phyloP scores from a whole-genome alignment of 2,888 invertebrate genomes.

The Ectropis crepuscularia region DNA sequence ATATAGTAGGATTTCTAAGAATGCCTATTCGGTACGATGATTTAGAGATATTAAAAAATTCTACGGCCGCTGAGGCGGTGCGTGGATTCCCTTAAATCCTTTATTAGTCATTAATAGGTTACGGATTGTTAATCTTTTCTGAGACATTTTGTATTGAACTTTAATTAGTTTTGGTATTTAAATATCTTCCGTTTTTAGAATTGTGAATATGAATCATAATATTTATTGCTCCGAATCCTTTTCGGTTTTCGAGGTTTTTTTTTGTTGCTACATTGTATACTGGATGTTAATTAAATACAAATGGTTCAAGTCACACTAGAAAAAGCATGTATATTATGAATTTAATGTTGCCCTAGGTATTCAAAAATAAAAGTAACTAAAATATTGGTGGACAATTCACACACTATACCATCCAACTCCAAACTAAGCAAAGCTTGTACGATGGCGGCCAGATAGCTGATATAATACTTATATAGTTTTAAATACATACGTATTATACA shows the following conservation, averaged over 20 bases:
- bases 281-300: too few species aligned
- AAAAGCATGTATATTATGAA: too few species aligned
- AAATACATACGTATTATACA: too few species aligned
- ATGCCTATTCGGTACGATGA: slow-evolving; percentile 62
- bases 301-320: too few species aligned
- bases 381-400: too few species aligned
- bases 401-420: too few species aligned
- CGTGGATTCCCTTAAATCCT: slow-evolving; percentile 60
- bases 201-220: slow-evolving; percentile 24
- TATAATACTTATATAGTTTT: too few species aligned
- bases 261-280: background rate
- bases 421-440: too few species aligned
- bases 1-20: slow-evolving; percentile 69
- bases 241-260: background rate
- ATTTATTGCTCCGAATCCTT: slow-evolving; percentile 2
- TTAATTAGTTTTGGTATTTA: slow-evolving; percentile 47
- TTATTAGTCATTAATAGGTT: slow-evolving; percentile 73
- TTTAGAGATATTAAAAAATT: slow-evolving; percentile 70
- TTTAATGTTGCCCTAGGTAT: too few species aligned
- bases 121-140: slow-evolving; percentile 65
- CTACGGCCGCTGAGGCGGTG: slow-evolving; percentile 50
- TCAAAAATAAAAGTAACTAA: too few species aligned
- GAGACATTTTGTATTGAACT: slow-evolving; percentile 48
- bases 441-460: too few species aligned
- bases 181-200: slow-evolving; percentile 34